Conservation (phyloP, 2,888 invertebrate genomes). For the Ophion slaviceki region DNA sequence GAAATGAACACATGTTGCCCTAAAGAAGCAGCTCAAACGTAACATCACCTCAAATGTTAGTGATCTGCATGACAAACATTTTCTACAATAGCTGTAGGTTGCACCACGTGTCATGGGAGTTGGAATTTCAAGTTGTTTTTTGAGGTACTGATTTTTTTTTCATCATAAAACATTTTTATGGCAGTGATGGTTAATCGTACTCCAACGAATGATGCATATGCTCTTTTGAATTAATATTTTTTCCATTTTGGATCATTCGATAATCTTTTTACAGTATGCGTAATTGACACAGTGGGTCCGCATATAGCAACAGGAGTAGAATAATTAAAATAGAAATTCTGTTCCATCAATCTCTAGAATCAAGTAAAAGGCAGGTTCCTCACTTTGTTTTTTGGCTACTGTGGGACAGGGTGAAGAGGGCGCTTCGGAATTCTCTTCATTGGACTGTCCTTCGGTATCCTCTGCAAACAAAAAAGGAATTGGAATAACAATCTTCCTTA, state of each 20-base stretch:
- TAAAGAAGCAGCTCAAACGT: too few species aligned
- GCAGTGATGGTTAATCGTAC: not conserved
- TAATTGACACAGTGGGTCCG: not conserved
- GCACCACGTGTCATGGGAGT: too few species aligned
- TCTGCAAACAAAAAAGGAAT: slow-evolving; percentile 64
- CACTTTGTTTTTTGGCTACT: slow-evolving; percentile 70
- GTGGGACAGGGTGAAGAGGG: slow-evolving; percentile 68
- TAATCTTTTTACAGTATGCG: not conserved
- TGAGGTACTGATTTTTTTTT: not conserved
- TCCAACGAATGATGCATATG: not conserved
- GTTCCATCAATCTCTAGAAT: not conserved
- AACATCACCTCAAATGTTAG: too few species aligned
- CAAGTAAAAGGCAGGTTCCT: slow-evolving; percentile 45
- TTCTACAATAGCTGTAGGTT: too few species aligned
- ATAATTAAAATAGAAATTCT: not conserved
- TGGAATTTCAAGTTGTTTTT: too few species aligned
- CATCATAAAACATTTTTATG: not conserved
- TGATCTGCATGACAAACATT: too few species aligned
- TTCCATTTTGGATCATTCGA: not conserved
- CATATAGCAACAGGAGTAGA: not conserved
- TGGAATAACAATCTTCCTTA: slow-evolving; percentile 4
- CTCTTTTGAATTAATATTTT: not conserved
- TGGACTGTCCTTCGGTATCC: slow-evolving; percentile 71
- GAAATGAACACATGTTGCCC: too few species aligned
- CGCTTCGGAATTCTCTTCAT: slow-evolving; percentile 71